Base-by-base conservation (phyloP, 2,797 vertebrate genomes). In the Ibycter americanus region DNA sequence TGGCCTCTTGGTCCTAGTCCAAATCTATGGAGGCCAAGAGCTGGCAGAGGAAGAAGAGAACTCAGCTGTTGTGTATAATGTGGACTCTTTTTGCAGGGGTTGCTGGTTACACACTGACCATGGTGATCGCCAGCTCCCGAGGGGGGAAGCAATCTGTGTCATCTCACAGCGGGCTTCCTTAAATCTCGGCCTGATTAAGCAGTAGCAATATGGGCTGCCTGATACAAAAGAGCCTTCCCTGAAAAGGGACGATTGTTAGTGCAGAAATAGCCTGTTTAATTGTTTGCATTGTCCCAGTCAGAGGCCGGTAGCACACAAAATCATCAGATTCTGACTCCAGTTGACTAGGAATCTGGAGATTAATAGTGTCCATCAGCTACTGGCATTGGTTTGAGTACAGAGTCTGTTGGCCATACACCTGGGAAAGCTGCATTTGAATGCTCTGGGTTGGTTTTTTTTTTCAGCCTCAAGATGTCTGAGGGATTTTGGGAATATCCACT, bases 171-270 rank as follows among this genome's bases (percentile, higher is more conserved):
- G 1, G 94, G 94, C 83, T 94, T 83, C 93, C 90, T 93, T 90
- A 85, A 93, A 96, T 72, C 96, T 90, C 68, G 6, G 68, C 93
- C 93, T 97, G 95, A 96, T 97, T 93, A 97, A 95, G 92, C 11
- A 0, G 31, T 68, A 90, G 67, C 93, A 96, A 81, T 93, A 96
- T 93, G 94, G 90, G 92, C 90, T 85, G 76, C 89, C 74, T 3
- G 29, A 58, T 85, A 77, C 22, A 65, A 91, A 91, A 83, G 74
- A 93, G 87, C 92, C 49, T 91, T 73, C 74, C 84, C 83, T 9
- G 8, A 63, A 82, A 86, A 92, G 83, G 78, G 77, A 20, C 0
- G 4, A 84, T 70, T 81, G 65, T 84, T 79, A 55, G 81, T 56
- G 71, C 70, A 92, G 90, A 94, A 96, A 89, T 83, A 95, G 76